Evolutionary conservation across 2,113 vertebrate species (phyloP).

Genomic region (Mesoclemmys tuberculata): DNA sequence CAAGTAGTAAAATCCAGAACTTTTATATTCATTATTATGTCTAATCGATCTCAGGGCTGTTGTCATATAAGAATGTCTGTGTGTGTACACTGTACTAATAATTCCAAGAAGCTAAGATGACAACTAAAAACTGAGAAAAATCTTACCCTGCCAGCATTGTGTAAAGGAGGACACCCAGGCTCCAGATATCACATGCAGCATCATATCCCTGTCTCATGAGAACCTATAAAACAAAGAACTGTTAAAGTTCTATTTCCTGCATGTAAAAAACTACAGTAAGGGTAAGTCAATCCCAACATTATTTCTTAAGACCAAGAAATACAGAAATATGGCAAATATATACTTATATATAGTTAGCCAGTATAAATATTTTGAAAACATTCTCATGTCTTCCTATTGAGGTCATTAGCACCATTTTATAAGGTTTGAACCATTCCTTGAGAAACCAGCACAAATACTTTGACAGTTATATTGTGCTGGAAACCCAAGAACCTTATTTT

Average conservation of each 20-base stretch:
- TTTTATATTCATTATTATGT: not conserved
- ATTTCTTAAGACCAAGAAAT: not conserved
- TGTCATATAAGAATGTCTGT: not conserved
- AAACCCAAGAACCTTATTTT: not conserved
- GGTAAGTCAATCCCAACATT: not conserved
- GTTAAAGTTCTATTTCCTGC: not conserved
- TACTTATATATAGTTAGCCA: not conserved
- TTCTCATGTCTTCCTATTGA: not conserved
- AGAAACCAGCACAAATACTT: not conserved
- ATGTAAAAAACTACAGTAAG: not conserved
- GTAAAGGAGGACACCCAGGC: slow-evolving; percentile 89
- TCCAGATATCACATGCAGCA: slow-evolving; percentile 93
- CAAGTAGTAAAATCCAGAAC: not conserved
- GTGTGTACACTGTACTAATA: not conserved
- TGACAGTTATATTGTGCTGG: not conserved
- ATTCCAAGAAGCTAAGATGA: not conserved
- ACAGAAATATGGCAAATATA: not conserved
- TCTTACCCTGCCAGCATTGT: slow-evolving; percentile 90
- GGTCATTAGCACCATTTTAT: not conserved
- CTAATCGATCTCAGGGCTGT: not conserved
- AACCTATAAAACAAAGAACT: slow-evolving; percentile 77
- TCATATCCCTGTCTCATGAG: slow-evolving; percentile 91
- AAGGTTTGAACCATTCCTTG: not conserved
- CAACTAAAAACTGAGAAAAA: not conserved
- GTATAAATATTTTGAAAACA: not conserved